A percentile compares a stretch with the other conserved stretches of the same genome.
These are phyloP conservation scores for Nebria salina DNA, from an alignment of 2,888 invertebrate genomes.

Conservation along the genomic window DNA sequence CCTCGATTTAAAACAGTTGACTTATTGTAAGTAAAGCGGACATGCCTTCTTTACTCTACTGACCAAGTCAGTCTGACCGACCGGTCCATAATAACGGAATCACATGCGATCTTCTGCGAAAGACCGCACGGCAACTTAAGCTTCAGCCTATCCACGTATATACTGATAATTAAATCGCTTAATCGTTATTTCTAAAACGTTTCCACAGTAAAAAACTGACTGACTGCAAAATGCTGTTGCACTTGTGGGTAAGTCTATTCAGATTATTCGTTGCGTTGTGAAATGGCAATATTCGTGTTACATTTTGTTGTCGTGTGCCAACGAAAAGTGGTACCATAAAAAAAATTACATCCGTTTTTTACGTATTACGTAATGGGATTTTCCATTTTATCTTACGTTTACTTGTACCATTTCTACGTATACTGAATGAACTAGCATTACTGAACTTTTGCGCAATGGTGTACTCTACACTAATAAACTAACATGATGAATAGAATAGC, in stretches of 20 bases:
- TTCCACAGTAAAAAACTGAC: neutral
- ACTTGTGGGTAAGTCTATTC: neutral
- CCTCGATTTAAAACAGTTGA: neutral
- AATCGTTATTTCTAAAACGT: neutral
- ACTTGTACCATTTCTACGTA: no score
- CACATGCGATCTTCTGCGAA: slow-evolving; percentile 15
- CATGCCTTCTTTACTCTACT: slow-evolving; percentile 25
- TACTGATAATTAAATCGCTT: neutral
- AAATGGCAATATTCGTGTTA: no score
- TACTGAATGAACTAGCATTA: neutral
- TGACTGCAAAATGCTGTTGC: neutral
- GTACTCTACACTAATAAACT: neutral
- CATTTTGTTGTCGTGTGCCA: no score
- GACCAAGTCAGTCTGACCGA: slow-evolving; percentile 27
- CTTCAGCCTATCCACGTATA: neutral
- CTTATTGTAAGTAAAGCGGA: slow-evolving; percentile 7
- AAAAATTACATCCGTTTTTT: no score
- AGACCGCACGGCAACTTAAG: neutral
- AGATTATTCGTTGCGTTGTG: no score
- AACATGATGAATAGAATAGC: neutral
- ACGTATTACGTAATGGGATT: no score
- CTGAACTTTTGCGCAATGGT: neutral
- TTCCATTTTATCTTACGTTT: no score
- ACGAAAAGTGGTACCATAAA: no score
- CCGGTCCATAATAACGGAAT: slow-evolving; percentile 22